Conservation (phyloP, 2,797 vertebrate species). For the Gymnothorax javanicus region DNA sequence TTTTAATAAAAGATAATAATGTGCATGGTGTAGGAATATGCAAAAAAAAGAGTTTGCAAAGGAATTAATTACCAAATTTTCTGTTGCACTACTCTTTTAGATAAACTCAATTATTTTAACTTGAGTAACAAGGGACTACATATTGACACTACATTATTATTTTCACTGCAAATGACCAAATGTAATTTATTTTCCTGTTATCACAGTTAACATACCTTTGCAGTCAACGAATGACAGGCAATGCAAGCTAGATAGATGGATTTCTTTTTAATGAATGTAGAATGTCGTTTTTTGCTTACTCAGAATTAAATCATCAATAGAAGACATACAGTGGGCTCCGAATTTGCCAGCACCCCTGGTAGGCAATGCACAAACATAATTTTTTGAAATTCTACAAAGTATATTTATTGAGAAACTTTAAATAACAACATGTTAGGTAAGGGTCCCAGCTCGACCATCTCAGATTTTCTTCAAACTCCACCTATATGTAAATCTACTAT, state of each 20-base stretch:
- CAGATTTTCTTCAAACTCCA: too few species aligned
- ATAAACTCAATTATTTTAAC: neutral
- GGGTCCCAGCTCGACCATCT: too few species aligned
- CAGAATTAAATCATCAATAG: neutral
- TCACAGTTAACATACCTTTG: neutral
- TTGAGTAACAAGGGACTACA: neutral
- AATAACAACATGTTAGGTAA: too few species aligned
- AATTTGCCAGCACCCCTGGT: too few species aligned
- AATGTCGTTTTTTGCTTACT: neutral
- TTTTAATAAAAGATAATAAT: constrained; percentile 25
- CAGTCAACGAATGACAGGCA: neutral
- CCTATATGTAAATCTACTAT: too few species aligned
- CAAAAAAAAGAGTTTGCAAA: constrained; percentile 3
- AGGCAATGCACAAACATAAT: too few species aligned
- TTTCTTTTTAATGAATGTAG: neutral
- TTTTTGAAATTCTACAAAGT: too few species aligned
- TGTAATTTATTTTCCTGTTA: neutral
- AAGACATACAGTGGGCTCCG: too few species aligned
- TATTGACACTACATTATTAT: neutral
- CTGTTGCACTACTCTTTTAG: neutral
- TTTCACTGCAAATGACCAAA: neutral
- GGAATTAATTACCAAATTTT: neutral
- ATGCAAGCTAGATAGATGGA: neutral
- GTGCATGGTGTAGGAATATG: neutral
- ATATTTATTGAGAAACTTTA: too few species aligned